Conservation (phyloP, 2,888 invertebrate species). For the Hydroisotoma schaefferi region DNA sequence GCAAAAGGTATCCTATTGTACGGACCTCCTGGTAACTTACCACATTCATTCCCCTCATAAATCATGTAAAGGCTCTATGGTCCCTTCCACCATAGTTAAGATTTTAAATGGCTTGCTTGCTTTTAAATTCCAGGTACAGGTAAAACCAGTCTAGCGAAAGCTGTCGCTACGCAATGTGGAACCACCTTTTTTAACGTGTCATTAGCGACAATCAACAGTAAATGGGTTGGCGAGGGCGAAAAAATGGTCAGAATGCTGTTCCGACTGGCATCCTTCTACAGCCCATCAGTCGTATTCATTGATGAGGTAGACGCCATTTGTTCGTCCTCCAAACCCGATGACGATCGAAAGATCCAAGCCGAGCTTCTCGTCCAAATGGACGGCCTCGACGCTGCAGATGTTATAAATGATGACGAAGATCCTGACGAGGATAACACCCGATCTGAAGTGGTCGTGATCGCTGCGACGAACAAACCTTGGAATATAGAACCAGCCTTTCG, state of each 20-base stretch:
- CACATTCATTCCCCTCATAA: no score
- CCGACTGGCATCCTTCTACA: slow-evolving; percentile 87
- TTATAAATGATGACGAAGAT: slow-evolving; percentile 91
- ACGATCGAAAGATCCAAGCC: slow-evolving; percentile 95
- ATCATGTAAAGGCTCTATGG: no score
- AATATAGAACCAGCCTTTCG: slow-evolving; percentile 94
- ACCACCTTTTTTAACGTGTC: slow-evolving; percentile 99
- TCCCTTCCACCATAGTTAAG: no score
- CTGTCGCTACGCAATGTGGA: slow-evolving; percentile 99
- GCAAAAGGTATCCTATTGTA: slow-evolving; percentile 98
- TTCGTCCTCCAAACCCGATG: slow-evolving; percentile 98
- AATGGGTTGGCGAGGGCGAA: slow-evolving; percentile 99
- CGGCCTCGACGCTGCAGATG: slow-evolving; percentile 93
- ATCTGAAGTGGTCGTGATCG: slow-evolving; percentile 90
- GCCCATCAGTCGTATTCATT: slow-evolving; percentile 98
- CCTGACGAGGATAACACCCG: no score
- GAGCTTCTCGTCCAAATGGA: slow-evolving; percentile 99
- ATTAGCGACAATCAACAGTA: slow-evolving; percentile 96
- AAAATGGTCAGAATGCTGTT: slow-evolving; percentile 92
- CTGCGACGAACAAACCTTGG: slow-evolving; percentile 86
- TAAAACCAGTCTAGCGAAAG: slow-evolving; percentile 98
- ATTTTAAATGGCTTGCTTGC: no score
- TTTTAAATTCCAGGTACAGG: slow-evolving; percentile 99
- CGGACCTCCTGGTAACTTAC: no score
- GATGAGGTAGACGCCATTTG: slow-evolving; percentile 98